Percentiles rank a stretch among this genome's conserved stretches.
Evolutionary conservation across 1,140 invertebrate genomes (phyloP).

Genomic region (Metaphire vulgaris): DNA sequence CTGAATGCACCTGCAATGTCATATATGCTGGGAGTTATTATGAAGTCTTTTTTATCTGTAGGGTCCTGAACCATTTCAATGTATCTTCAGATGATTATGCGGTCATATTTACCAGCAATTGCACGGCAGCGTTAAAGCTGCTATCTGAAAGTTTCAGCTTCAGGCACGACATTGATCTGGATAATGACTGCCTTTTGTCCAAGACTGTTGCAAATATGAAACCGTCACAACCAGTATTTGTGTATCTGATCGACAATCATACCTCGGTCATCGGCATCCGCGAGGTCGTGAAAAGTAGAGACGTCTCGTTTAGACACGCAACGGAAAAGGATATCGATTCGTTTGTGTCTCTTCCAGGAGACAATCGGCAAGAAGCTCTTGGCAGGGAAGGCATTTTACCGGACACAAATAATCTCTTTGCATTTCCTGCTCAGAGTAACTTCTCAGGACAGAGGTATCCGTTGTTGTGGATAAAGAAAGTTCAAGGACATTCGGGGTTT

Average conservation of each 20-base stretch:
- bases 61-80: constrained; percentile 77
- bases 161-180: constrained; percentile 14
- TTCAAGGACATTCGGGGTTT: constrained; percentile 27
- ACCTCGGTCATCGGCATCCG: constrained; percentile 89
- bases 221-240: constrained; percentile 53
- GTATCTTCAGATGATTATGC: constrained; percentile 71
- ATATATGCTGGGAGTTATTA: too few relatives aligned
- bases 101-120: constrained; percentile 83
- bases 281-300: constrained; percentile 53
- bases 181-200: background rate
- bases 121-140: constrained; percentile 74
- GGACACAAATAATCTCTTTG: constrained; percentile 62
- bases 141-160: constrained; percentile 74
- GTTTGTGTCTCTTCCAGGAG: background rate
- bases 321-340: background rate
- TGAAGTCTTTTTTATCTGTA: constrained; percentile 55
- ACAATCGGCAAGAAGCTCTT: background rate
- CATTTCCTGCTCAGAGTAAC: constrained; percentile 86
- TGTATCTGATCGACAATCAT: constrained; percentile 83
- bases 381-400: background rate
- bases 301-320: background rate
- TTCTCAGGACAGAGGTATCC: constrained; percentile 72
- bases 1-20: too few relatives aligned
- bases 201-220: background rate
- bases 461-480: constrained; percentile 30